These are phyloP conservation scores for Bicyclus anynana DNA, from an alignment of 1,140 invertebrate genomes.

Conservation along the genomic window DNA sequence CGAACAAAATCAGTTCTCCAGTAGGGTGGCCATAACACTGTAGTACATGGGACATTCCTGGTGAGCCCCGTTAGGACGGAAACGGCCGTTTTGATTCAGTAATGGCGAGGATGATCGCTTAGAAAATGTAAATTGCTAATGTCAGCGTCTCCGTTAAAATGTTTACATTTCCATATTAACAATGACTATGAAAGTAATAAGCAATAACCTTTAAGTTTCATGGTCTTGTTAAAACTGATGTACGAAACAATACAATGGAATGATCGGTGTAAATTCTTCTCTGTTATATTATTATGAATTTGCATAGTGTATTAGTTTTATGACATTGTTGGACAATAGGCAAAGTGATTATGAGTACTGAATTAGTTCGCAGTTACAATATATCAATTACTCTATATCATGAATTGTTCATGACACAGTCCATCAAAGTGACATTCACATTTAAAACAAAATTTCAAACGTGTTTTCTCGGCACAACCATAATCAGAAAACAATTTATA, in stretches of 20 bases:
- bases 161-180: constrained; percentile 25
- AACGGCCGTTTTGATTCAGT: constrained; percentile 20
- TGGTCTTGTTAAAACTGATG: constrained; percentile 13
- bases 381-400: too few relatives aligned
- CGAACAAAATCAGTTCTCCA: constrained; percentile 15
- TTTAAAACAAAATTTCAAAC: too few relatives aligned
- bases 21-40: constrained; percentile 10
- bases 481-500: too few relatives aligned
- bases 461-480: too few relatives aligned
- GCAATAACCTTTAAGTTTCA: constrained; percentile 21
- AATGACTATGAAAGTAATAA: constrained; percentile 22
- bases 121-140: constrained; percentile 20
- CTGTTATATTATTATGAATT: background rate
- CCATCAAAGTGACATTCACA: too few relatives aligned
- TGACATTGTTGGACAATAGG: background rate
- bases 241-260: constrained; percentile 6
- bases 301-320: background rate
- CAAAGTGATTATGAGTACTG: background rate
- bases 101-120: constrained; percentile 16
- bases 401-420: too few relatives aligned
- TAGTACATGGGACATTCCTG: constrained; percentile 18
- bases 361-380: too few relatives aligned
- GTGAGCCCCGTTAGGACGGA: constrained; percentile 6
- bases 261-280: background rate
- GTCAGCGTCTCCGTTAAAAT: constrained; percentile 17